phyloP scores from a whole-genome alignment of 23 tunicate genomes.

The Styela plicata region DNA sequence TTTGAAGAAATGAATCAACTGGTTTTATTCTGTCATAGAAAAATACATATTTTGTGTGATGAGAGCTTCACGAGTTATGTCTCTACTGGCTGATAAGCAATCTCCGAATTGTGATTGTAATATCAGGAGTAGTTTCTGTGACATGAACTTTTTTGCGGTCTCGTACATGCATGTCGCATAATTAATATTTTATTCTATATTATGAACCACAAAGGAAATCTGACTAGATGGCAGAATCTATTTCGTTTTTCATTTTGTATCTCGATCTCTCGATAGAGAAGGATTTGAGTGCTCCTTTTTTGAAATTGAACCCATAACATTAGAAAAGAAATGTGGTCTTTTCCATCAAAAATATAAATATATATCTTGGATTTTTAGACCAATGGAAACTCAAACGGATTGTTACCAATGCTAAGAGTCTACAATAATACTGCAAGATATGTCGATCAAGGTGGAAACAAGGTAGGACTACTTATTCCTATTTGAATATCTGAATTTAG shows the following conservation, averaged over 20 bases:
- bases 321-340: background rate
- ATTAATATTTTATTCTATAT: too few species aligned
- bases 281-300: too few species aligned
- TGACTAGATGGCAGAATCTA: too few species aligned
- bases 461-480: slow-evolving; percentile 28
- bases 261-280: too few species aligned
- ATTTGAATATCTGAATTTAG: too few species aligned
- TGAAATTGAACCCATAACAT: too few species aligned
- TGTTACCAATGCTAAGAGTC: slow-evolving; percentile 97
- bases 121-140: background rate
- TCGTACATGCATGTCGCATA: too few species aligned
- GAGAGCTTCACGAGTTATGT: background rate
- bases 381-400: slow-evolving; percentile 96
- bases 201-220: too few species aligned
- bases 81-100: background rate
- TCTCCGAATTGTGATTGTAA: background rate
- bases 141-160: background rate
- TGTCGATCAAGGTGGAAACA: slow-evolving; percentile 99
- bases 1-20: background rate
- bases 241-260: background rate
- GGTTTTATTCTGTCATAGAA: background rate
- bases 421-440: slow-evolving; percentile 99
- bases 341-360: background rate
- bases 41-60: too few species aligned
- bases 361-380: slow-evolving; percentile 57